These are phyloP conservation scores for Procambarus clarkii DNA, from an alignment of 1,140 invertebrate genomes.

Conservation along the genomic window DNA sequence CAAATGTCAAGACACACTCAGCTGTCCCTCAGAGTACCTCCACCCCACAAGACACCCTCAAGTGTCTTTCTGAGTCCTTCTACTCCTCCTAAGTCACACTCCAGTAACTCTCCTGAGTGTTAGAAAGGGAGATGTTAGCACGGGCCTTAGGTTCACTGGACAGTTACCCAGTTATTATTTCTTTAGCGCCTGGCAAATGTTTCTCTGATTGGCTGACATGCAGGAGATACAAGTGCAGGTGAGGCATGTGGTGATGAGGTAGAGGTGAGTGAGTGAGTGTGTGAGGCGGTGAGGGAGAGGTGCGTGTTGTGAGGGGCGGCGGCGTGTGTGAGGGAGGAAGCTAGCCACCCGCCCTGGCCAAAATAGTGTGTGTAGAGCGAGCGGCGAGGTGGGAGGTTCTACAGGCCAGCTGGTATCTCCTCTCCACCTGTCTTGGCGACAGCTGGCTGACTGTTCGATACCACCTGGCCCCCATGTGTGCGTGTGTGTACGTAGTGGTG, in stretches of 20 bases:
- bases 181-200: too few species aligned
- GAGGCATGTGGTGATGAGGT: background rate
- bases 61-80: too few species aligned
- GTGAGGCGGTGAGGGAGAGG: background rate
- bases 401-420: constrained; percentile 39
- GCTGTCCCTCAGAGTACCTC: too few species aligned
- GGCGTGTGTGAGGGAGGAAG: constrained; percentile 20
- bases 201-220: too few species aligned
- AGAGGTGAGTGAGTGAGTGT: background rate
- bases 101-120: too few species aligned
- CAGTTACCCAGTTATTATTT: too few species aligned
- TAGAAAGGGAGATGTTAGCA: too few species aligned
- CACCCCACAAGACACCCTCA: too few species aligned
- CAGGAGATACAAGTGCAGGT: background rate
- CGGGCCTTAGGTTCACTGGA: too few species aligned
- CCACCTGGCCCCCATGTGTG: constrained; percentile 2
- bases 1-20: too few species aligned
- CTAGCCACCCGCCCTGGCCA: constrained; percentile 29
- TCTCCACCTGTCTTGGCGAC: constrained; percentile 48
- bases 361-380: constrained; percentile 64
- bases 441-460: constrained; percentile 24
- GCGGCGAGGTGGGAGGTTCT: constrained; percentile 59
- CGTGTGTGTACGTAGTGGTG: constrained; percentile 2
- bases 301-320: background rate
- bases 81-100: too few species aligned